Percentiles rank a stretch among this genome's conserved stretches.
Conservation (phyloP, 2,113 vertebrate species). For the Grammomys surdaster region DNA sequence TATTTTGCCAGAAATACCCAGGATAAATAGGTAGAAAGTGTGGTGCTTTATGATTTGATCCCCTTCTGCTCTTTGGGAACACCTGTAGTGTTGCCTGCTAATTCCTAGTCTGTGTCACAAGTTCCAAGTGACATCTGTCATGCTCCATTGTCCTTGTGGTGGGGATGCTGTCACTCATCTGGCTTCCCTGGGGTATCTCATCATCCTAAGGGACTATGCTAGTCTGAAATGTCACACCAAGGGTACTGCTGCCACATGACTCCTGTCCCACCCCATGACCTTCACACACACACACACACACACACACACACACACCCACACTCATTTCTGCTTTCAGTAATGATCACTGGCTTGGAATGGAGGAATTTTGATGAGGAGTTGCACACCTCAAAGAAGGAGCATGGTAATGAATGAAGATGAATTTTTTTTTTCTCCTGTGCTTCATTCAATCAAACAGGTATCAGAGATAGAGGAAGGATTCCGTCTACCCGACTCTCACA, state of each 20-base stretch:
- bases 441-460: neutral
- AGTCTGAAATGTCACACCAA: neutral
- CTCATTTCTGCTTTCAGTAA: neutral
- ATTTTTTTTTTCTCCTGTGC: neutral
- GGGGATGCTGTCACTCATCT: neutral
- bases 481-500: neutral
- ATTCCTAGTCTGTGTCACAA: neutral
- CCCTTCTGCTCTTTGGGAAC: neutral
- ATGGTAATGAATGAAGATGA: neutral
- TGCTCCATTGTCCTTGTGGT: neutral
- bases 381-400: neutral
- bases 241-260: neutral
- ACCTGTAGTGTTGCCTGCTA: neutral
- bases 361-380: too few species aligned
- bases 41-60: neutral
- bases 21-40: neutral
- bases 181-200: neutral
- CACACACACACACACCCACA: neutral
- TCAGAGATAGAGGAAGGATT: neutral
- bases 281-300: neutral
- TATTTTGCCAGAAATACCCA: neutral
- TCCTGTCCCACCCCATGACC: accelerated
- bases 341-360: too few species aligned
- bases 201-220: neutral
- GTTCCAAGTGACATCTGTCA: neutral